These are phyloP conservation scores for Lithobius niger DNA, from an alignment of 1,140 invertebrate species.

Conservation along the genomic window DNA sequence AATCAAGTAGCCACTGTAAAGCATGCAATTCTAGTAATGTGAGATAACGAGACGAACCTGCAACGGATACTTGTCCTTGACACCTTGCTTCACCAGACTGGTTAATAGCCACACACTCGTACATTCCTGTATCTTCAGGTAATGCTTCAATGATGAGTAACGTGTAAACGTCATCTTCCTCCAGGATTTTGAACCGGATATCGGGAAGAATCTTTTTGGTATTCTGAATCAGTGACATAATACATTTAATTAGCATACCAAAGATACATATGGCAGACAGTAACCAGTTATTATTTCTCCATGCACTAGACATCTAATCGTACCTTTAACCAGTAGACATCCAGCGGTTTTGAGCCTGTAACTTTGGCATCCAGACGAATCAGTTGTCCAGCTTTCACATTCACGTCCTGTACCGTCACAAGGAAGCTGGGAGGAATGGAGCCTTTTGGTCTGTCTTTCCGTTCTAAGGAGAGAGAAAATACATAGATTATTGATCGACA, in stretches of 20 bases:
- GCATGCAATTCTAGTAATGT: no score
- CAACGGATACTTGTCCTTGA: constrained; percentile 64
- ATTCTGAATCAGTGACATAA: no score
- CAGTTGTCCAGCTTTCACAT: constrained; percentile 60
- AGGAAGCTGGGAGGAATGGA: constrained; percentile 71
- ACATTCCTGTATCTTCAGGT: constrained; percentile 71
- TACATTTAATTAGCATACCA: no score
- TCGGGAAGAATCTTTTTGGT: constrained; percentile 75
- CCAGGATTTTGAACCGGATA: constrained; percentile 72
- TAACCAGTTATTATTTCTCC: constrained; percentile 4
- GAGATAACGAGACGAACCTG: no score
- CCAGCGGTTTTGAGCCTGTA: constrained; percentile 70
- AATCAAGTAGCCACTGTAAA: no score
- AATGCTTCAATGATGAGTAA: constrained; percentile 71
- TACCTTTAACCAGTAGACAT: constrained; percentile 83
- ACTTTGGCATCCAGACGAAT: constrained; percentile 75
- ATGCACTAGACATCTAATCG: constrained; percentile 6
- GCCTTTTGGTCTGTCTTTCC: constrained; percentile 52
- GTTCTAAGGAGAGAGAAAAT: constrained; percentile 37
- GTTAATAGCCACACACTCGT: constrained; percentile 86
- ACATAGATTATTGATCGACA: no score
- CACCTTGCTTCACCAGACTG: constrained; percentile 60
- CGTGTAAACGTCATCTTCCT: constrained; percentile 71
- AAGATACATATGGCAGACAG: no score
- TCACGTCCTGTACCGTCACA: constrained; percentile 65